These are phyloP conservation scores for Drosophila fungiperda DNA, from an alignment of 2,888 invertebrate species.

Conservation along the genomic window DNA sequence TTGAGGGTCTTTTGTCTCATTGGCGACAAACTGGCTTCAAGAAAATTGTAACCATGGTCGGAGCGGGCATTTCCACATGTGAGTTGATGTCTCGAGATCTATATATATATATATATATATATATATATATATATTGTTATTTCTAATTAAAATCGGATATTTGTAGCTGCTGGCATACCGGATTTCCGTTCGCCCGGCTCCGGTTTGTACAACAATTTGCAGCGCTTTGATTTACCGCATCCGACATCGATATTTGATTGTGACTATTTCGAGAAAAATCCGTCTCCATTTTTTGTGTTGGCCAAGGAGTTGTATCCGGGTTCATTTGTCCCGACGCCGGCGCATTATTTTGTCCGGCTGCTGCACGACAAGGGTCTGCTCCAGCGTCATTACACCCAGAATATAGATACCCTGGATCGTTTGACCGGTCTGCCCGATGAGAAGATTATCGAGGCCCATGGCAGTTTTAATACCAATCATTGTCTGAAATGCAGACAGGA, in stretches of 20 bases:
- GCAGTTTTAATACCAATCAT: constrained; percentile 95
- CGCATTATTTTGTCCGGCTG: constrained; percentile 95
- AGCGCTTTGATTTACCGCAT: constrained; percentile 95
- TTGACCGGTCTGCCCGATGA: constrained; percentile 93
- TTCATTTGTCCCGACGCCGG: constrained; percentile 93
- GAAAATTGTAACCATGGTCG: constrained; percentile 96
- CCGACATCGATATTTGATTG: constrained; percentile 97
- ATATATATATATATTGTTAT: background rate
- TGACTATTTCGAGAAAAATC: constrained; percentile 93
- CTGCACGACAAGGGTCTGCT: constrained; percentile 92
- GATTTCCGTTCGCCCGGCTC: constrained; percentile 97
- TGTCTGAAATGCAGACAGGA: constrained; percentile 91
- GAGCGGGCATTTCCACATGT: constrained; percentile 99
- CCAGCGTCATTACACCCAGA: constrained; percentile 93
- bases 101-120: background rate
- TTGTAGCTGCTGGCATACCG: constrained; percentile 91
- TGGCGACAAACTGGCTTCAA: constrained; percentile 91
- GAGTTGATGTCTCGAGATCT: constrained; percentile 83
- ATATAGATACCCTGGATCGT: constrained; percentile 97
- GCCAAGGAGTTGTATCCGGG: constrained; percentile 96
- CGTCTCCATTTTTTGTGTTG: constrained; percentile 95
- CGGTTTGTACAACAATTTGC: constrained; percentile 95
- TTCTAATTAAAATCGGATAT: background rate
- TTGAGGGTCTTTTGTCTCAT: constrained; percentile 92
- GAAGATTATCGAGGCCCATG: constrained; percentile 97